Base-by-base conservation (phyloP, 2,797 vertebrate species). In the Anguilla megastoma region DNA sequence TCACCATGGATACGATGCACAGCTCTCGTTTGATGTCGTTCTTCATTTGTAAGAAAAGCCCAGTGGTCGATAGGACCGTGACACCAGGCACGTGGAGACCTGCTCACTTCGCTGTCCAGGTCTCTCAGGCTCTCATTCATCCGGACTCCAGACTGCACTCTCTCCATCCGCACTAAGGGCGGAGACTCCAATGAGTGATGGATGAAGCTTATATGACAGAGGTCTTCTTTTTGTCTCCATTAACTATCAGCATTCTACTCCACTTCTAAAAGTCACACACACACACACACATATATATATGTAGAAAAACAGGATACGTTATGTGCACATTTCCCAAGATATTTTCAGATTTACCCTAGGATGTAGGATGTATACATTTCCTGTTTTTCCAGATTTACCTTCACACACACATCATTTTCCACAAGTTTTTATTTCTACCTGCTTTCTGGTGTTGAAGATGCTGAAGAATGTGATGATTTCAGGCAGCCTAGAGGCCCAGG, bases 211-310 rank as follows among this genome's bases (percentile, higher is more conserved):
- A 84, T 24, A 86, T 90, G 92, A 87, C 90, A 90, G 87, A 90
- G 91, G 89, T 92, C 92, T 91, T 90, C 84, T 92, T 92, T 88
- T 91, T 88, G 14, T 90, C 89, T 93, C 91, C 84, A 71, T 91
- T 90, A 90, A 89, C 91, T 93, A 90, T 92, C 92, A 91, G 88
- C 91, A 74, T 76, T 89, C 89, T 91, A 14, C 74, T 21, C 48
- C 8, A 24, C 58, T 85, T 24, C 36, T 21, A 36, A 18, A 85
- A 18, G 21, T 41, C 21, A 18, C 58, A 33, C 5, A 41, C 41
- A 45, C 36, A 41, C 10, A 45, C 41, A 45, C 41, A 45, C 4
- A 45, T 5, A 45, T 45, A 45, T 52, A 5, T 45, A 45, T 45
- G 5, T 45, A 45, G 41, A 45, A 45, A 45, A 45, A 45, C 41